Percentiles rank a stretch among this genome's conserved stretches.
phyloP scores from a whole-genome alignment of 2,888 invertebrate genomes.

The Aleiodes leptofemur region DNA sequence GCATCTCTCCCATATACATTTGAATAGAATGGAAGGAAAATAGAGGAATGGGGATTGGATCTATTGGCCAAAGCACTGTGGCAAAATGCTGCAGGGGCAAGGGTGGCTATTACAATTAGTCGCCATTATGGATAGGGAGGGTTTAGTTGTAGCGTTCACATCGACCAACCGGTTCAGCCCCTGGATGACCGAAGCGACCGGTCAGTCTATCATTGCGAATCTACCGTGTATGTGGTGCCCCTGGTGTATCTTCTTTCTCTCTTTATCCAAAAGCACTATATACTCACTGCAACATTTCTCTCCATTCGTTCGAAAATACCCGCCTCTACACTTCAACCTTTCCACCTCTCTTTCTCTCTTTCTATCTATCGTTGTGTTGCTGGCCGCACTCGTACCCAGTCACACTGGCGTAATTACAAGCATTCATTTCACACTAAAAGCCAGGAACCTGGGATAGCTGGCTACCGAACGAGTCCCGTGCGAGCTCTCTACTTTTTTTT shows the following conservation, averaged over 20 bases:
- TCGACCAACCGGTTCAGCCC: constrained; percentile 34
- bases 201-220: constrained; percentile 67
- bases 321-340: constrained; percentile 12
- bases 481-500: constrained; percentile 13
- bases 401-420: constrained; percentile 73
- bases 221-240: constrained; percentile 50
- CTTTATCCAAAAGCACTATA: constrained; percentile 51
- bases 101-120: constrained; percentile 70
- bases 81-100: constrained; percentile 46
- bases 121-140: constrained; percentile 66
- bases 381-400: constrained; percentile 56
- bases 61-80: constrained; percentile 8
- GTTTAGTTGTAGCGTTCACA: constrained; percentile 48
- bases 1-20: constrained; percentile 20
- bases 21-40: constrained; percentile 28
- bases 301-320: constrained; percentile 39
- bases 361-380: constrained; percentile 48
- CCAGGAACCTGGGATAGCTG: constrained; percentile 63
- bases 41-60: constrained; percentile 1
- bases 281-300: constrained; percentile 39
- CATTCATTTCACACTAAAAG: constrained; percentile 75
- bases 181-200: constrained; percentile 59
- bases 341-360: constrained; percentile 45
- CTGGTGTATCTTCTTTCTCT: constrained; percentile 26
- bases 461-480: constrained; percentile 43